These are phyloP conservation scores for Phoenicopterus ruber DNA, from an alignment of 2,113 vertebrate genomes.

Conservation along the genomic window DNA sequence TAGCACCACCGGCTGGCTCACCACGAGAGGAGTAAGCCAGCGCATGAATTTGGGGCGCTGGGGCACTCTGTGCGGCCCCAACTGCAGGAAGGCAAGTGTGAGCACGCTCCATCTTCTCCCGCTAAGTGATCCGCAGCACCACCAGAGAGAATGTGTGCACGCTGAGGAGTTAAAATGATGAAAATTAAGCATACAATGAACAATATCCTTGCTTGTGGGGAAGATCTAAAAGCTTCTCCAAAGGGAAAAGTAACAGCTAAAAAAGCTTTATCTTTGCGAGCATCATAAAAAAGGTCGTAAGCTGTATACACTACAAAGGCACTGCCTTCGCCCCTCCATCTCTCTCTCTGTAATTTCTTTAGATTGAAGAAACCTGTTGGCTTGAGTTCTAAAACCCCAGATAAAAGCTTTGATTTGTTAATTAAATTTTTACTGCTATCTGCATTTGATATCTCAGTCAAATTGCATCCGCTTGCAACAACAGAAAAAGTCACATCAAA, in stretches of 20 bases:
- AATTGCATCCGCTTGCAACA: conserved; percentile 71
- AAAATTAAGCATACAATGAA: background rate
- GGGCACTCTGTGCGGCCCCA: background rate
- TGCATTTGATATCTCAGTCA: conserved; percentile 75
- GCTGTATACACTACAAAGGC: conserved; percentile 58
- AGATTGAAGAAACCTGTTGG: conserved; percentile 75
- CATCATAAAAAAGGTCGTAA: conserved; percentile 19
- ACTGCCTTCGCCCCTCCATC: conserved; percentile 16
- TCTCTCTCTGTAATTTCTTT: conserved; percentile 43
- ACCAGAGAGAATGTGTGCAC: background rate
- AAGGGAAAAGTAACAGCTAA: background rate
- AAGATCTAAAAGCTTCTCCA: conserved; percentile 22
- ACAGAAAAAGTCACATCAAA: conserved; percentile 76
- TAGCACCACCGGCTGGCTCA: background rate
- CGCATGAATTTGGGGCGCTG: background rate
- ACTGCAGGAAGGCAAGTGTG: background rate
- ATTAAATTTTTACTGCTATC: conserved; percentile 81
- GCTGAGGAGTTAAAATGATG: background rate
- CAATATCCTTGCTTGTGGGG: background rate
- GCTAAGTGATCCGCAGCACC: background rate
- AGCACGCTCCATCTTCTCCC: fast-evolving
- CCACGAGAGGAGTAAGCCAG: background rate
- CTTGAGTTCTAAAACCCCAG: conserved; percentile 73
- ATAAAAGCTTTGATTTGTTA: conserved; percentile 80
- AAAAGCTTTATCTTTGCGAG: conserved; percentile 49